Evolutionary conservation across 1,140 invertebrate genomes (phyloP).

Genomic region (Elysia chlorotica): DNA sequence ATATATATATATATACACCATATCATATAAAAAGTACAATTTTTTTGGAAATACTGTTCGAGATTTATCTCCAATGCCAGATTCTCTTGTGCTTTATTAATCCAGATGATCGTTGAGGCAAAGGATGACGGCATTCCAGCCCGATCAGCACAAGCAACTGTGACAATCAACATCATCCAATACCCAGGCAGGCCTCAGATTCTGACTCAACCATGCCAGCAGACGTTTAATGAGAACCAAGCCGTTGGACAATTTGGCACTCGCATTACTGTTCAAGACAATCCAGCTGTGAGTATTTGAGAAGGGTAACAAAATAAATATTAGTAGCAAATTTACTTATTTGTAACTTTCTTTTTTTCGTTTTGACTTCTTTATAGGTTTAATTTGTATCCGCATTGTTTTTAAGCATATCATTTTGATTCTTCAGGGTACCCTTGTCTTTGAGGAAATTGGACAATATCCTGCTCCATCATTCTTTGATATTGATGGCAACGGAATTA

Average conservation of each 20-base stretch:
- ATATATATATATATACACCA: too few relatives aligned
- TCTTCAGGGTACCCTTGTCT: slow-evolving; percentile 10
- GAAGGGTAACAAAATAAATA: too few relatives aligned
- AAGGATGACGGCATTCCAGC: slow-evolving; percentile 5
- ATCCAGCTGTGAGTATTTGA: too few relatives aligned
- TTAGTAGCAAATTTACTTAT: too few relatives aligned
- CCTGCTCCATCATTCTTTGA: slow-evolving; percentile 12
- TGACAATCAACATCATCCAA: slow-evolving; percentile 1
- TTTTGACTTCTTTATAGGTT: too few relatives aligned
- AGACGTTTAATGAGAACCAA: slow-evolving; percentile 19
- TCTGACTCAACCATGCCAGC: background rate
- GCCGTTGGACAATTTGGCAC: background rate
- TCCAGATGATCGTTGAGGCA: slow-evolving; percentile 7
- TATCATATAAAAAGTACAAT: too few relatives aligned
- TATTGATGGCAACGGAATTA: slow-evolving; percentile 1
- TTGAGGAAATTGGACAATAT: slow-evolving; percentile 9
- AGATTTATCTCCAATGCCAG: too few relatives aligned
- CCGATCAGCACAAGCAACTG: background rate
- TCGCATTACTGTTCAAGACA: background rate
- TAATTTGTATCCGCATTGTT: too few relatives aligned
- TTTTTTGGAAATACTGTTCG: too few relatives aligned
- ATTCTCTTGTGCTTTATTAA: too few relatives aligned
- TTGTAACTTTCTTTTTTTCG: too few relatives aligned
- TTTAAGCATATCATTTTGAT: too few relatives aligned
- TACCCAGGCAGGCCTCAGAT: background rate